Base-by-base conservation (phyloP, 2,888 invertebrate genomes). In the Orthosia cruda region DNA sequence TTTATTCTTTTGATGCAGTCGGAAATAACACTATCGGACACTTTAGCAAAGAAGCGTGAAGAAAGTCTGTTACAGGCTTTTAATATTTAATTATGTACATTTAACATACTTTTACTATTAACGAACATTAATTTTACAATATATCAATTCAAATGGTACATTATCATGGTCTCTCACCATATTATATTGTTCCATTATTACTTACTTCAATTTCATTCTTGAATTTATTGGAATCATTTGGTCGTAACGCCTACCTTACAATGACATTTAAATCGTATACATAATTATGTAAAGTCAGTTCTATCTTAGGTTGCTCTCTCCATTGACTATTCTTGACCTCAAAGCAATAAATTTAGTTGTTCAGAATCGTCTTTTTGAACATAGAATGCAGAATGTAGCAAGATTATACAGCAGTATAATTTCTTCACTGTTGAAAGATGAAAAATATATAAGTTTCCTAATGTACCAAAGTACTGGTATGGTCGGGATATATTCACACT, bases 161-260 rank as follows among this genome's bases (percentile, higher is more conserved):
- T 74, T 77, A 20, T 47, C 23, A 55, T 68, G n/a, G 47, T 4
- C 9, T 40, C 52, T 59, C 0, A 3, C 20, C 50, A 52, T 61
- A 77, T 55, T 61, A 77, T 55, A 61, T 58, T 52, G 32, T 50
- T 62, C n/a, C 58, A 80, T 71, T 67, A 72, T 50, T 70, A 72
- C 74, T 45, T 71, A 74, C 52, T 80, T 49, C n/a, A 64, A 40
- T 55, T 68, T 71, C 68, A 54, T 73, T 69, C 40, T 67, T 70
- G 55, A 57, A 57, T 80, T 78, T 78, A 85, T 85, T 71, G 40
- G n/a, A 45, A 63, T 52, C 5, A 61, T 81, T 74, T 68, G 5
- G 54, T 57, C 61, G 69, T 66, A 13, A 81, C 65, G 57, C 72
- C 77, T 54, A 59, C 66, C 57, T 4, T 40, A n/a, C 58, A 69